Evolutionary conservation across 2,797 vertebrate genomes (phyloP).

Genomic region (Delichon dasypus): DNA sequence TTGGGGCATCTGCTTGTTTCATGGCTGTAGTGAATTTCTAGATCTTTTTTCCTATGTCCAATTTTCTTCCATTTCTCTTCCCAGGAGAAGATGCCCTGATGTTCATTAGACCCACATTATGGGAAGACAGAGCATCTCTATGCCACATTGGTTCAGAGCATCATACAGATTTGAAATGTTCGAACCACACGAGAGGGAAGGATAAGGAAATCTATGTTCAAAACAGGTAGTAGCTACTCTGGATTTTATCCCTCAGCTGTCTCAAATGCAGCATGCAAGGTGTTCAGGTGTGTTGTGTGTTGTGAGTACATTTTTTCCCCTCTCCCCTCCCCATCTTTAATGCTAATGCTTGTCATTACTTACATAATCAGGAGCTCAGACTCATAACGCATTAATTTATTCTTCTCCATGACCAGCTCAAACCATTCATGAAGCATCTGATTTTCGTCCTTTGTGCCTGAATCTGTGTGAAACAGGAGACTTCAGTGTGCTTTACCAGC

Average conservation of each 20-base stretch:
- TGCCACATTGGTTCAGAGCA: neutral
- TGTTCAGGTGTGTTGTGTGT: neutral
- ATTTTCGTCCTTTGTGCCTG: slow-evolving; percentile 81
- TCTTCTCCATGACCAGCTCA: slow-evolving; percentile 93
- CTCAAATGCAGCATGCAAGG: neutral
- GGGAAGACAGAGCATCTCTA: neutral
- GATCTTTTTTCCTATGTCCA: neutral
- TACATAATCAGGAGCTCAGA: slow-evolving; percentile 87
- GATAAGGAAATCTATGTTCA: neutral
- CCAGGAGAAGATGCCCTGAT: neutral
- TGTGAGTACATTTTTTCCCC: neutral
- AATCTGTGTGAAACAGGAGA: slow-evolving; percentile 77
- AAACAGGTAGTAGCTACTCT: neutral
- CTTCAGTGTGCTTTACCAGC: slow-evolving; percentile 52
- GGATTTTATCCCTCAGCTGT: neutral
- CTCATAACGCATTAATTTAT: slow-evolving; percentile 90
- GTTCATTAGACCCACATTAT: neutral
- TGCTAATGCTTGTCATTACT: slow-evolving; percentile 65
- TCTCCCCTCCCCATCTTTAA: neutral
- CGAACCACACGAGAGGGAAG: neutral
- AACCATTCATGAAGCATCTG: slow-evolving; percentile 92
- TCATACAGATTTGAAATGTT: neutral
- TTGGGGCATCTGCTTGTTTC: neutral
- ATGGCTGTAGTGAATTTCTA: neutral
- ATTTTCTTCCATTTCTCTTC: neutral